phyloP scores from a whole-genome alignment of 2,113 vertebrate species.

The Ptyas mucosa region DNA sequence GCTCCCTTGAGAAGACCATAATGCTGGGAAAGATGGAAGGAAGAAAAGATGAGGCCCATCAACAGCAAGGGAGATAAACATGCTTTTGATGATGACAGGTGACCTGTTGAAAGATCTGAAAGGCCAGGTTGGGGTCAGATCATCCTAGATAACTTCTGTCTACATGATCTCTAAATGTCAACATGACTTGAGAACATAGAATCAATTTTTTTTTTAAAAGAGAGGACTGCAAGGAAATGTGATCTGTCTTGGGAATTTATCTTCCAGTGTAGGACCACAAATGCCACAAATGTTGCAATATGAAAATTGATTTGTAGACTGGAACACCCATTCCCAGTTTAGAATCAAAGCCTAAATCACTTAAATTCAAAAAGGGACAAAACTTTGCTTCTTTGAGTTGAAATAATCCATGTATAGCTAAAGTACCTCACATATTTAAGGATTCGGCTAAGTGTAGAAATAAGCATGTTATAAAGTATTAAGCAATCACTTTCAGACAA shows the following conservation, averaged over 20 bases:
- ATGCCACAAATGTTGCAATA: background rate
- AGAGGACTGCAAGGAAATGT: background rate
- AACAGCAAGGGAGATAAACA: background rate
- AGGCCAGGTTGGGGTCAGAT: background rate
- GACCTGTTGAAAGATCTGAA: background rate
- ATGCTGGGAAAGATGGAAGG: background rate
- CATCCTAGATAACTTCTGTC: background rate
- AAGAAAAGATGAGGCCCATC: background rate
- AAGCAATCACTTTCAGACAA: constrained; percentile 57
- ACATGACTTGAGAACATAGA: background rate
- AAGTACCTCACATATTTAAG: constrained; percentile 49
- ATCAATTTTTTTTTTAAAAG: background rate
- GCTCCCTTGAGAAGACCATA: background rate
- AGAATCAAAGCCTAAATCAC: background rate
- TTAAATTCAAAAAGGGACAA: constrained; percentile 53
- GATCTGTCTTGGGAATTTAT: background rate
- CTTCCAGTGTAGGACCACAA: background rate
- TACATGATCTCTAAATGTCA: background rate
- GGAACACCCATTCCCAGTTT: background rate
- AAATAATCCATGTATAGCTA: constrained; percentile 56
- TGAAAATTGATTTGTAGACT: background rate
- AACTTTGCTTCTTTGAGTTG: constrained; percentile 60
- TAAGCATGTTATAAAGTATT: constrained; percentile 61
- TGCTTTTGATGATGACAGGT: background rate
- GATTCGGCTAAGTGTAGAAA: constrained; percentile 61